A percentile compares a stretch with the other conserved stretches of the same genome.
Conservation (phyloP, 2,888 invertebrate species). For the Clunio marinus region DNA sequence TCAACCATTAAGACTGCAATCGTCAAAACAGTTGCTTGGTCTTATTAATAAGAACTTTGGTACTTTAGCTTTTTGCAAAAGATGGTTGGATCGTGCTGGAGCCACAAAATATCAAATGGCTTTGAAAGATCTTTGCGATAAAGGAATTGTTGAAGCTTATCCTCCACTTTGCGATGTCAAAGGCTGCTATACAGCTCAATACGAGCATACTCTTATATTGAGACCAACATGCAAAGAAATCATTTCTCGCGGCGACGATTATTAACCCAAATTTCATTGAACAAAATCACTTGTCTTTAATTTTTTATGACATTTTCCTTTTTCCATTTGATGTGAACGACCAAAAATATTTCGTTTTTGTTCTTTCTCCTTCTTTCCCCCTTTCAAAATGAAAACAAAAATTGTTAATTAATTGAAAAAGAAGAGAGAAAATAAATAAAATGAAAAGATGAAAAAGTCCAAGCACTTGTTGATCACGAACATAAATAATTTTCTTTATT, state of each 20-base stretch:
- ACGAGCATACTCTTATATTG: slow-evolving; percentile 95
- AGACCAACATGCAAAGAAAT: slow-evolving; percentile 98
- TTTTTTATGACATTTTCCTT: too few species aligned
- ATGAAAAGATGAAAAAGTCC: too few species aligned
- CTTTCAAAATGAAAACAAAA: too few species aligned
- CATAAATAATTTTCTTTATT: too few species aligned
- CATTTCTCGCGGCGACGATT: slow-evolving; percentile 93
- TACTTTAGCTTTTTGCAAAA: slow-evolving; percentile 96
- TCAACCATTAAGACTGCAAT: slow-evolving; percentile 86
- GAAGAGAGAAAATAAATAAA: too few species aligned
- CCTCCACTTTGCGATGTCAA: slow-evolving; percentile 96
- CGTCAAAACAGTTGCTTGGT: slow-evolving; percentile 87
- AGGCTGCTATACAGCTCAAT: slow-evolving; percentile 98
- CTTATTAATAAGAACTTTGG: slow-evolving; percentile 95
- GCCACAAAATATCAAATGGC: slow-evolving; percentile 98
- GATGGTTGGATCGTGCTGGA: slow-evolving; percentile 96
- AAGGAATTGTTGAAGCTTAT: slow-evolving; percentile 95
- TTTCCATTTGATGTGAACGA: too few species aligned
- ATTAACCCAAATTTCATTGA: too few species aligned
- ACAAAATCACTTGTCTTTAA: too few species aligned
- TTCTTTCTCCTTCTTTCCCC: too few species aligned
- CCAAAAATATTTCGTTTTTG: too few species aligned
- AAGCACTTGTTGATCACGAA: too few species aligned
- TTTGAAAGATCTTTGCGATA: slow-evolving; percentile 95
- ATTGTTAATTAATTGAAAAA: too few species aligned